These are phyloP conservation scores for Agelastica alni DNA, from an alignment of 2,888 invertebrate genomes.

Conservation along the genomic window DNA sequence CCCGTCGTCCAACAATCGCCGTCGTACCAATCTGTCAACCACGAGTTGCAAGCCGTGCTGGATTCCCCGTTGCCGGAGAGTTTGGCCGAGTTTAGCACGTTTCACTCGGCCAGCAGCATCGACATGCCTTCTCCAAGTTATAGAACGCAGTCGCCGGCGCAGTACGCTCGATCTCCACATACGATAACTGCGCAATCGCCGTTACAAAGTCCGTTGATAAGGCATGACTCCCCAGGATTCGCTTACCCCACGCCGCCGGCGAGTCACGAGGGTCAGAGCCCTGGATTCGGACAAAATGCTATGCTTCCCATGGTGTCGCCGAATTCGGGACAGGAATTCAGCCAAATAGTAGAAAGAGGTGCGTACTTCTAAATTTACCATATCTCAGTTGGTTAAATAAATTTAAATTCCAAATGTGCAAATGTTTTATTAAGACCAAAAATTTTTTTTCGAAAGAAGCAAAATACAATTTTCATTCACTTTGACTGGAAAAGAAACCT, in stretches of 20 bases:
- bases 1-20: constrained; percentile 59
- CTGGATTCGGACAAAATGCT: constrained; percentile 57
- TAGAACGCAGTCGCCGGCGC: constrained; percentile 55
- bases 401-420: no score
- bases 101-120: constrained; percentile 62
- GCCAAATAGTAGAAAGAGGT: constrained; percentile 52
- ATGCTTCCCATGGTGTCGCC: constrained; percentile 56
- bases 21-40: constrained; percentile 62
- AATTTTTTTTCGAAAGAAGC: no score
- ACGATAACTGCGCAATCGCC: constrained; percentile 63
- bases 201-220: constrained; percentile 65
- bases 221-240: constrained; percentile 73
- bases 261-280: constrained; percentile 81
- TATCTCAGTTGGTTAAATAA: no score
- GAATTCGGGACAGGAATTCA: constrained; percentile 54
- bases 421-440: no score
- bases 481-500: no score
- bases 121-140: constrained; percentile 56
- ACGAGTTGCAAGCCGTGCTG: constrained; percentile 75
- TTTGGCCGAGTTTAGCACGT: constrained; percentile 80
- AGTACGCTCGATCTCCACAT: constrained; percentile 53
- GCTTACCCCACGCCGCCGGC: constrained; percentile 88
- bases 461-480: no score
- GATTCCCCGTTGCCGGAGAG: constrained; percentile 81
- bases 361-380: no score